phyloP scores from a whole-genome alignment of 2,888 invertebrate genomes.

The Candidula unifasciata region DNA sequence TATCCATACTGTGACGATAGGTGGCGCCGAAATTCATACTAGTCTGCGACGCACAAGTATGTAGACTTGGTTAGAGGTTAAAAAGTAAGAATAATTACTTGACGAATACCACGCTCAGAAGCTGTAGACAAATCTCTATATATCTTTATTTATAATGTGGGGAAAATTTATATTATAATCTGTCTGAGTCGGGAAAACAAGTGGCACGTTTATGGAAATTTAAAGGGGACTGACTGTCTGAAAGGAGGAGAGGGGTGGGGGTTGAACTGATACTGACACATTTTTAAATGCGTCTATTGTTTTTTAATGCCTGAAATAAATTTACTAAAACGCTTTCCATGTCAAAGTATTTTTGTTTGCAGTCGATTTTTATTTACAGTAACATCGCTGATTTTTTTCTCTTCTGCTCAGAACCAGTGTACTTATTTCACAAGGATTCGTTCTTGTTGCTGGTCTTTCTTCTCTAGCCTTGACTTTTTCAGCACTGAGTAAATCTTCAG shows the following conservation, averaged over 20 bases:
- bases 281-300: neutral
- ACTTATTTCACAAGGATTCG: neutral
- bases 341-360: slow-evolving; percentile 8
- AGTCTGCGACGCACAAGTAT: slow-evolving; percentile 4
- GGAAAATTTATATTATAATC: slow-evolving; percentile 7
- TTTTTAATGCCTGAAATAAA: neutral
- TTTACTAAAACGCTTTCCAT: neutral
- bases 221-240: neutral
- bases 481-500: too few relatives aligned
- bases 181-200: neutral
- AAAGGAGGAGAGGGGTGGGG: too few relatives aligned
- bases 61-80: neutral
- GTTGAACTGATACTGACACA: neutral
- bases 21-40: slow-evolving; percentile 13
- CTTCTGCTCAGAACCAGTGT: neutral
- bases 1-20: slow-evolving; percentile 1
- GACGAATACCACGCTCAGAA: neutral
- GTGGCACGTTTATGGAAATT: neutral
- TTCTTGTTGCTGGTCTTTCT: neutral
- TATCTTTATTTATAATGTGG: slow-evolving; percentile 10
- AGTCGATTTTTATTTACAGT: slow-evolving; percentile 22
- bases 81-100: neutral
- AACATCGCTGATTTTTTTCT: neutral
- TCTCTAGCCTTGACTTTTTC: too few relatives aligned
- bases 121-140: neutral